Conservation (phyloP, 2,888 invertebrate species). For the Lamproptera curius region DNA sequence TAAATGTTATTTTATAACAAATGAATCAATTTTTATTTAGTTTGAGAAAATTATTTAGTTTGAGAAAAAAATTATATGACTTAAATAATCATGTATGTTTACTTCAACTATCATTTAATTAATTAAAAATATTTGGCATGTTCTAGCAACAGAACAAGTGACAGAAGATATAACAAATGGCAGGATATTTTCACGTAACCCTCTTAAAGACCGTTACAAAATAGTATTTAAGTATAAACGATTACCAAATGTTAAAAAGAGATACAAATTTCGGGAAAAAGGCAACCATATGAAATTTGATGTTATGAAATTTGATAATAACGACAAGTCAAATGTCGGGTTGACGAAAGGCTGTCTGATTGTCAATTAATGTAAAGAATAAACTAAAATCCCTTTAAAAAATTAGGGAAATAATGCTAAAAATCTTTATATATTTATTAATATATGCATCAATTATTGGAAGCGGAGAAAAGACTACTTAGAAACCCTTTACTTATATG, state of each 20-base stretch:
- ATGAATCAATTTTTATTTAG: no score
- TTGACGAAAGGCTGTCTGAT: slow-evolving; percentile 52
- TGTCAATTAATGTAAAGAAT: slow-evolving; percentile 32
- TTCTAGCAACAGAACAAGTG: no score
- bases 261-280: slow-evolving; percentile 56
- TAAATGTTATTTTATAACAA: no score
- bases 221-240: slow-evolving; percentile 49
- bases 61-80: no score
- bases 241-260: slow-evolving; percentile 51
- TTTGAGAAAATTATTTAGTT: no score
- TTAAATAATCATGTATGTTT: no score
- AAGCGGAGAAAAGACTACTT: slow-evolving; percentile 29
- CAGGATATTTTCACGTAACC: slow-evolving; percentile 36
- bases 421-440: slow-evolving; percentile 24
- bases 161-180: no score
- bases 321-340: slow-evolving; percentile 47
- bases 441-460: slow-evolving; percentile 40
- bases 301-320: slow-evolving; percentile 36
- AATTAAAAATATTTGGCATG: no score
- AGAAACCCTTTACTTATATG: slow-evolving; percentile 35
- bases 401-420: slow-evolving; percentile 20
- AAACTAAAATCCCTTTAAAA: slow-evolving; percentile 23
- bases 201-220: slow-evolving; percentile 51
- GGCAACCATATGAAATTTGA: slow-evolving; percentile 51
- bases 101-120: no score